Evolutionary conservation across 2,797 vertebrate genomes (phyloP).

Genomic region (Platyrinchus mystaceus): DNA sequence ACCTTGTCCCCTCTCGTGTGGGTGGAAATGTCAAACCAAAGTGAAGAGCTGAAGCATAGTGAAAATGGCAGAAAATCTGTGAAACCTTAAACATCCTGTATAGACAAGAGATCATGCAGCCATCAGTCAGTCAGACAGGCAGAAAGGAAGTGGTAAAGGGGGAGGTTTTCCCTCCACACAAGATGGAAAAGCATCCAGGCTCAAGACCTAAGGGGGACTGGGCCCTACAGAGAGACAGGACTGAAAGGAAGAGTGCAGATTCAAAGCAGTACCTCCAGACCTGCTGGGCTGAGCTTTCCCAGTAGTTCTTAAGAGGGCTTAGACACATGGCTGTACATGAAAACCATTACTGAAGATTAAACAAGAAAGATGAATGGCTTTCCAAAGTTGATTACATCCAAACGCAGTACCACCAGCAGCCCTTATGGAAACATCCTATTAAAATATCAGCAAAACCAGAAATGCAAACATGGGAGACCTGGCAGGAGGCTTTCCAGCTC

Average conservation of each 20-base stretch:
- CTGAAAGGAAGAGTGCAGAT: background rate
- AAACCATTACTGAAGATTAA: background rate
- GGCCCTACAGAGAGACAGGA: background rate
- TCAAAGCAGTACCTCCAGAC: background rate
- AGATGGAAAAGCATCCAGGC: background rate
- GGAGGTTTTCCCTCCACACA: background rate
- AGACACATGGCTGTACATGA: background rate
- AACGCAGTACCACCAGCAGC: background rate
- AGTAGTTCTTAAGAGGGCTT: background rate
- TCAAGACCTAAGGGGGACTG: background rate
- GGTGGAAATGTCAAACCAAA: background rate
- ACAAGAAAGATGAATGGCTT: background rate
- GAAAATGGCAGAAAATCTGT: slow-evolving; percentile 3
- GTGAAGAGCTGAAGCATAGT: background rate
- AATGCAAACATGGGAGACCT: background rate
- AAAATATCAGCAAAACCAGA: slow-evolving; percentile 31
- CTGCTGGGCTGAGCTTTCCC: background rate
- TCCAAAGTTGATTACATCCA: slow-evolving; percentile 13
- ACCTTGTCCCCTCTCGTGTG: background rate
- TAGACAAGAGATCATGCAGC: background rate
- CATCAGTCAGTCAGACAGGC: background rate
- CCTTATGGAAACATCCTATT: slow-evolving; percentile 19
- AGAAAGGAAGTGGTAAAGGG: background rate
- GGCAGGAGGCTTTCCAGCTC: background rate
- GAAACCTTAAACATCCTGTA: background rate